Evolutionary conservation across 2,888 invertebrate species (phyloP), one percentile per base, ranked within the genome.

Genomic region (Adineta ricciae): DNA sequence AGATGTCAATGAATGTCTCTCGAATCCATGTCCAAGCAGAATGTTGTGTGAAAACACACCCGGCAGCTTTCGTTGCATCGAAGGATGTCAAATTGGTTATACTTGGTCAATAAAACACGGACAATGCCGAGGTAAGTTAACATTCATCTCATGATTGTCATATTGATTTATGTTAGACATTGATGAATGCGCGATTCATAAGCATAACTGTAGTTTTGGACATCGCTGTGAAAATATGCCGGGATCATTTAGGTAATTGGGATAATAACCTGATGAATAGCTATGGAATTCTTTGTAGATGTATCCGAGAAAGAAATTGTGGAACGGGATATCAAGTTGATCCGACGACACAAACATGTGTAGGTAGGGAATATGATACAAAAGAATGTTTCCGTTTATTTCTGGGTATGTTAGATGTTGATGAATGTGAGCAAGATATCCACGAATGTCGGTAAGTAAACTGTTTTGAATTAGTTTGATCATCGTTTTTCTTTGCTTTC

Each of bases 301-400:
- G 86, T 32, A 84, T 86, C 38, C 50, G 86, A n/a, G 86, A 86
- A 50, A 84, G 83, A 56, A 83, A 83, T 19, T 86, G 86, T 83
- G 86, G 86, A 32, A 86, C 86, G 27, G 86, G 86, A 46, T 86
- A 86, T 49, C 49, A 83, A 49, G 78, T 86, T 19, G 82, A 84
- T 36, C 72, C 52, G 24, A 49, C 83, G 5, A 84, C 83, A 16
- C 84, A 84, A 73, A 84, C 83, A 36, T 86, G 86, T 46, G 73
- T 64, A 56, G 86, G 86, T 86, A n/a, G 41, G 78, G 24, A 8
- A 41, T 3, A 7, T 19, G 21, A 38, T 21, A 16, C 19, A n/a
- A 36, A 38, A 38, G 36, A 32, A 72, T 9, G 1, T n/a, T 1
- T 36, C 3, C 8, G 24, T 73, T 11, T 32, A 83, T 78, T 14